Evolutionary conservation across 2,113 vertebrate species (phyloP).

Genomic region (Pygoscelis antarcticus): DNA sequence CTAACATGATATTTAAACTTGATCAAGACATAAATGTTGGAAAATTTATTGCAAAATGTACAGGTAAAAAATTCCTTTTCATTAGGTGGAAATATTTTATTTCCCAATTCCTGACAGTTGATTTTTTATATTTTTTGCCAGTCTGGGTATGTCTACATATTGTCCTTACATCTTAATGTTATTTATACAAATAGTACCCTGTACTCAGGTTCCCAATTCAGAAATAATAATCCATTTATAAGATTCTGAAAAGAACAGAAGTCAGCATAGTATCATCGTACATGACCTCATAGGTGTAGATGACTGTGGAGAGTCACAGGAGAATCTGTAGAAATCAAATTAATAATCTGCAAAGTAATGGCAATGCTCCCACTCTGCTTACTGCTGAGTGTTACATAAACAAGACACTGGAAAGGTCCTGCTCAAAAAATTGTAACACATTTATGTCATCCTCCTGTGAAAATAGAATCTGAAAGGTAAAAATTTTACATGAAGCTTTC

Average conservation of each 20-base stretch:
- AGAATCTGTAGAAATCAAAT: neutral
- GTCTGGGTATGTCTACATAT: neutral
- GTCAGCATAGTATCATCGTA: neutral
- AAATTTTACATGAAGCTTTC: neutral
- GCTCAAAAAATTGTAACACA: neutral
- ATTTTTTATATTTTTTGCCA: neutral
- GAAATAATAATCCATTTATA: neutral
- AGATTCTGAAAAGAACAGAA: neutral
- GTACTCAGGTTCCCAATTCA: neutral
- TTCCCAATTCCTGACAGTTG: neutral
- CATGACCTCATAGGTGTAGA: neutral
- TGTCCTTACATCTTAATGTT: neutral
- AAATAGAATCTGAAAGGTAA: neutral
- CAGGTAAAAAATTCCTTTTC: neutral
- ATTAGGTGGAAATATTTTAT: neutral
- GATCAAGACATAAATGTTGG: neutral
- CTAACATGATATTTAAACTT: neutral
- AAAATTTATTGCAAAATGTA: neutral
- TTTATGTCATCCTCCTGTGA: neutral
- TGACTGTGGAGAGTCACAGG: neutral
- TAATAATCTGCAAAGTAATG: neutral
- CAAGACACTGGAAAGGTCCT: neutral
- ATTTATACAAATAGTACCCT: neutral
- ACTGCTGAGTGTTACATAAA: neutral
- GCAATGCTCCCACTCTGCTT: neutral